Evolutionary conservation across 2,797 vertebrate genomes (phyloP).

Genomic region (Iguana delicatissima): DNA sequence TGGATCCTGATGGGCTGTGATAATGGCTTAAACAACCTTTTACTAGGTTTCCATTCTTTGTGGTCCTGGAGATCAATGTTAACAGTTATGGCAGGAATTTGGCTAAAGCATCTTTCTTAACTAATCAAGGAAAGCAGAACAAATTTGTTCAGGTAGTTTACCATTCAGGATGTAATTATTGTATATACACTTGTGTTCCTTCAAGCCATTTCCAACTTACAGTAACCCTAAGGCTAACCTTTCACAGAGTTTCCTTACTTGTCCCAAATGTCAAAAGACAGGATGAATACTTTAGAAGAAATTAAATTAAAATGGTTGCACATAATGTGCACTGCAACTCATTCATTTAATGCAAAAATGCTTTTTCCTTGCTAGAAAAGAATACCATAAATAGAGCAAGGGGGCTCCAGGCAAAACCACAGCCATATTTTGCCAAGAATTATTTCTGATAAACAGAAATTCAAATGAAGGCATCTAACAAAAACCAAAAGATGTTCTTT

Average conservation of each 20-base stretch:
- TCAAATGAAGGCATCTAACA: neutral
- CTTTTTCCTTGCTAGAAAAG: neutral
- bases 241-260: neutral
- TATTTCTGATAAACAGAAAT: neutral
- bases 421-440: neutral
- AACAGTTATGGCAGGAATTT: neutral
- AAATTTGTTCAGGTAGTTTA: neutral
- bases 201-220: too few relatives aligned
- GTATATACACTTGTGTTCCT: too few relatives aligned
- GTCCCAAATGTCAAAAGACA: neutral
- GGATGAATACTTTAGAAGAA: conserved; percentile 17
- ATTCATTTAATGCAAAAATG: conserved; percentile 12
- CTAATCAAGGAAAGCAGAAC: neutral
- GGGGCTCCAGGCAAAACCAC: neutral
- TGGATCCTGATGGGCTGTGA: conserved; percentile 2
- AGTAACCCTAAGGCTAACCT: too few relatives aligned
- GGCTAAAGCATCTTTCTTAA: neutral
- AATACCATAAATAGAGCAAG: neutral
- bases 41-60: neutral
- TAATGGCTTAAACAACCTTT: neutral
- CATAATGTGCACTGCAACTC: neutral
- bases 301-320: conserved; percentile 16
- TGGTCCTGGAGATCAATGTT: neutral
- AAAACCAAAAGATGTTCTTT: neutral
- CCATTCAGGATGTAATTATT: conserved; percentile 31